Base-by-base conservation (phyloP, 2,113 vertebrate species). In the Ictalurus furcatus region DNA sequence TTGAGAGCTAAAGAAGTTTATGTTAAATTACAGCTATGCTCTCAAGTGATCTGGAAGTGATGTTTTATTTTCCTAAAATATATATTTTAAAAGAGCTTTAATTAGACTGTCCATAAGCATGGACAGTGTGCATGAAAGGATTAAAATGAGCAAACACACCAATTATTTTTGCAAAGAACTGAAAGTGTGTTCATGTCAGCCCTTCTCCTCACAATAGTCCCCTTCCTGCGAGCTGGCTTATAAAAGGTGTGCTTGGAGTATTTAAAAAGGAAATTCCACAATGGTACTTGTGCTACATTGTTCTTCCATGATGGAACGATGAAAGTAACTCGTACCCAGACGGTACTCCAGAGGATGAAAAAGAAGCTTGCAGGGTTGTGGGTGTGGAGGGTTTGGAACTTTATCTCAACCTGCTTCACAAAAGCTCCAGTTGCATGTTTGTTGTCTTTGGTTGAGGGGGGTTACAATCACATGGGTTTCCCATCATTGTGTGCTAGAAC, bases 401-500 rank as follows among this genome's bases (percentile, higher is more conserved):
- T 87, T 89, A 67, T 89, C 92, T 93, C 92, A 90, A 89, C 93
- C 91, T 92, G 87, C 92, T 92, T 91, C 86, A 87, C 90, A 92
- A 65, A 85, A 90, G 37, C 85, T 76, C 92, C 91, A 85, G 44
- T 69, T 59, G 2, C 30, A 17, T 93, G 95, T 95, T 95, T 96
- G 89, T 96, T 96, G 90, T 94, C n/a, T 67, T 95, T 95, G 90
- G 91, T 93, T 78, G n/a, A 56, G 61, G 91, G 90, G 83, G 78
- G 87, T 84, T 83, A 82, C 83, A 78, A 61, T 67, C 84, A 54
- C 12, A 89, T 87, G 71, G 89, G 90, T 86, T 96, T 96, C 95
- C 94, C 92, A 85, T 86, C 74, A 95, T 96, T 96, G 95, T 96
- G 85, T 92, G 69, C 85, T 90, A 91, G 89, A 93, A 92, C 87